Evolutionary conservation across 2,797 vertebrate genomes (phyloP).

Genomic region (Chelmon rostratus): DNA sequence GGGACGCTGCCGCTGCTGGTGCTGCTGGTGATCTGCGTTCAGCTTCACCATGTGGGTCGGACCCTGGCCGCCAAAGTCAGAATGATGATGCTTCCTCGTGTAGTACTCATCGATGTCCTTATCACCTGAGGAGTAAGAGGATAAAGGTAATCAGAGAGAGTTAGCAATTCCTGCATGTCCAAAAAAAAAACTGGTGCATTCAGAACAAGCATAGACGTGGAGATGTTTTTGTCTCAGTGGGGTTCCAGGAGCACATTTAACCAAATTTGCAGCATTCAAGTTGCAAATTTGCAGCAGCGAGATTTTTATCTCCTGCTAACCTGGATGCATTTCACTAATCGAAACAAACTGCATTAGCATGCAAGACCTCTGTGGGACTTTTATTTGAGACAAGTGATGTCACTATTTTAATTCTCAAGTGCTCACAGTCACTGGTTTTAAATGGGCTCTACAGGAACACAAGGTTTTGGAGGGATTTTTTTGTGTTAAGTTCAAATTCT

Average conservation of each 20-base stretch:
- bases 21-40: slow-evolving; percentile 83
- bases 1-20: slow-evolving; percentile 80
- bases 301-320: background rate
- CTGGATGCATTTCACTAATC: background rate
- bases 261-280: background rate
- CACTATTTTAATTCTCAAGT: background rate
- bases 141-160: background rate
- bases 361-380: background rate
- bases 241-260: background rate
- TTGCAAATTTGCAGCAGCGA: background rate
- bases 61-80: slow-evolving; percentile 90
- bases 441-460: background rate
- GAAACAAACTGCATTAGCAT: background rate
- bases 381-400: background rate
- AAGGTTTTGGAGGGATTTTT: background rate
- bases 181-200: too few species aligned
- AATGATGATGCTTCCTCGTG: slow-evolving; percentile 90
- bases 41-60: slow-evolving; percentile 94
- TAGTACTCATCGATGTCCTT: slow-evolving; percentile 96
- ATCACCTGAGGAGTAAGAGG: slow-evolving; percentile 83
- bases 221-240: too few species aligned
- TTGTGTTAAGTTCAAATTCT: background rate
- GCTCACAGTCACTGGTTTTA: background rate
- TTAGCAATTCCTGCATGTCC: background rate
- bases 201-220: too few species aligned